Evolutionary conservation across 2,797 vertebrate genomes (phyloP).

Genomic region (Morus bassanus): DNA sequence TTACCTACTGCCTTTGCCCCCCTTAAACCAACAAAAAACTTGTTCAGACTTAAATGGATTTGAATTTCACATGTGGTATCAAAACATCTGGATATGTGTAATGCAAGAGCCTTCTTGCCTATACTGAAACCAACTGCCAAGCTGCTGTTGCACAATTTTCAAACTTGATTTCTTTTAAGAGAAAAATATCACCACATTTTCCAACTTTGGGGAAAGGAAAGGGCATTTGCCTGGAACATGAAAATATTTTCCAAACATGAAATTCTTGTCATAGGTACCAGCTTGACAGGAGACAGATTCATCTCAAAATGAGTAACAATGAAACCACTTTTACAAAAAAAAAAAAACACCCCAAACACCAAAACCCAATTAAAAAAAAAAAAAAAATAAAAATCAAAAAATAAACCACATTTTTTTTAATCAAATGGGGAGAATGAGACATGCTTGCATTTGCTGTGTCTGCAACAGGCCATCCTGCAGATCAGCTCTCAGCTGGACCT

Average conservation of each 20-base stretch:
- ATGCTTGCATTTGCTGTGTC: fast-evolving
- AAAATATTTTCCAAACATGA: neutral
- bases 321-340: neutral
- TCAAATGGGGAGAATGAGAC: neutral
- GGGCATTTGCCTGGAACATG: neutral
- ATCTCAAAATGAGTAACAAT: neutral
- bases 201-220: neutral
- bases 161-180: neutral
- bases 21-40: neutral
- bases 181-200: neutral
- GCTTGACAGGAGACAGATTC: constrained; percentile 5
- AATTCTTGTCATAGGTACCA: constrained; percentile 16
- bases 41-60: neutral
- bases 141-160: neutral
- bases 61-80: neutral
- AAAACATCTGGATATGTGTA: neutral
- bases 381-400: neutral
- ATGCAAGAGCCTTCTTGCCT: neutral
- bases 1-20: neutral
- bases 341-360: neutral
- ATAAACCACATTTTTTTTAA: neutral
- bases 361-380: neutral
- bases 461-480: neutral
- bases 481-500: neutral
- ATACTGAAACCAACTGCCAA: neutral